Conservation (phyloP, 2,888 invertebrate genomes). For the Mimumesa dahlbomi region DNA sequence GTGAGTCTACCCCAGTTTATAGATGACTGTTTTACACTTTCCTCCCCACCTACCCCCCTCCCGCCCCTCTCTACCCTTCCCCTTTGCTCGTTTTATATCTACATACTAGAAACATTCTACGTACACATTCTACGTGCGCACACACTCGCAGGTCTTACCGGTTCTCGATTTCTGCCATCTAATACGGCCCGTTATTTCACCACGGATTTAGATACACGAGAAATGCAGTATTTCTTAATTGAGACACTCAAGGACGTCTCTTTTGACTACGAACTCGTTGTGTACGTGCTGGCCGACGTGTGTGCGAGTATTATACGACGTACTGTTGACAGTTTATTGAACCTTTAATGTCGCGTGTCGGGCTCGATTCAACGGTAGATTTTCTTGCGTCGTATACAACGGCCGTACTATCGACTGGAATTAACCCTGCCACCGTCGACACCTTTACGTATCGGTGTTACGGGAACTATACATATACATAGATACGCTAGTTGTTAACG, state of each 20-base stretch:
- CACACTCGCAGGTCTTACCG: conserved; percentile 22
- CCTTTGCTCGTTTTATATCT: no score
- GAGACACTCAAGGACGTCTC: conserved; percentile 20
- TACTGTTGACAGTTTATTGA: no score
- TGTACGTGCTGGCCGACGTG: no score
- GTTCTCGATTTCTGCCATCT: conserved; percentile 33
- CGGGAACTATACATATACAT: no score
- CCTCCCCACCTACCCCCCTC: no score
- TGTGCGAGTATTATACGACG: no score
- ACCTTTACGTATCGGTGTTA: no score
- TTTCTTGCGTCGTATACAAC: neutral
- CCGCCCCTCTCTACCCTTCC: no score
- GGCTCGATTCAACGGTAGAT: neutral
- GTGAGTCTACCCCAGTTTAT: conserved; percentile 21
- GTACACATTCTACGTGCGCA: no score
- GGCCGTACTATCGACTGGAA: neutral
- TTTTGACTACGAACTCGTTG: no score
- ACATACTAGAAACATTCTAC: no score
- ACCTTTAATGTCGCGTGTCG: neutral
- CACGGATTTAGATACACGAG: conserved; percentile 32
- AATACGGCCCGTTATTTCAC: conserved; percentile 35
- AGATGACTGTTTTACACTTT: conserved; percentile 17
- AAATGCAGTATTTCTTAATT: conserved; percentile 27
- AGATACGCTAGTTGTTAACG: no score
- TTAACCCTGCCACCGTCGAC: neutral